Evolutionary conservation across 2,888 invertebrate species (phyloP).

Genomic region (Cyclophora punctaria): DNA sequence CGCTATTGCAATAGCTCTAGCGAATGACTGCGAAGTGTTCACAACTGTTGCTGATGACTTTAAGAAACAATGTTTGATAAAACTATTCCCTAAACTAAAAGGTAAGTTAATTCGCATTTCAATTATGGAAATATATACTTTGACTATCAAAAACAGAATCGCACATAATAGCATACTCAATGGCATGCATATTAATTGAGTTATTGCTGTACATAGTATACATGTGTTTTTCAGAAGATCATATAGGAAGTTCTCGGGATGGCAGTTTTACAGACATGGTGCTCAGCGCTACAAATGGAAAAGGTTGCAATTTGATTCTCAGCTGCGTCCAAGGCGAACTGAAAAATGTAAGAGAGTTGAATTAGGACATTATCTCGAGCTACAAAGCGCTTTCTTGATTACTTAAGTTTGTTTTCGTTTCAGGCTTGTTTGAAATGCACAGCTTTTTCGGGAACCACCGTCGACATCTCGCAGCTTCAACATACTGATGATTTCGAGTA

Average conservation of each 20-base stretch:
- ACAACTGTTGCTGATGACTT: conserved; percentile 43
- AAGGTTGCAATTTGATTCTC: conserved; percentile 37
- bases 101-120: conserved; percentile 21
- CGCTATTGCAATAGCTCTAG: conserved; percentile 39
- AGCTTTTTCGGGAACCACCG: conserved; percentile 15
- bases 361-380: background rate
- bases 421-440: conserved; percentile 28
- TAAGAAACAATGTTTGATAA: conserved; percentile 46
- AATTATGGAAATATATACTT: background rate
- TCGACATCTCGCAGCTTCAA: conserved; percentile 29
- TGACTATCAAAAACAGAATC: no score
- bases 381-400: background rate
- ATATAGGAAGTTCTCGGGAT: conserved; percentile 46
- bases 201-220: no score
- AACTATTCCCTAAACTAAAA: conserved; percentile 42
- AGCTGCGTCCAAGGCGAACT: conserved; percentile 31
- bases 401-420: conserved; percentile 8
- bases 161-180: no score
- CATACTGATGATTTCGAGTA: conserved; percentile 25
- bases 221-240: conserved; percentile 29
- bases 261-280: conserved; percentile 23
- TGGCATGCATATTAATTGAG: no score
- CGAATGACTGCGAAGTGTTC: conserved; percentile 39
- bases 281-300: conserved; percentile 9
- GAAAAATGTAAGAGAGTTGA: conserved; percentile 33